Percentiles rank a stretch among this genome's conserved stretches.
Conservation (phyloP, 2,113 vertebrate species). For the Cryptomyrus ogoouensis region DNA sequence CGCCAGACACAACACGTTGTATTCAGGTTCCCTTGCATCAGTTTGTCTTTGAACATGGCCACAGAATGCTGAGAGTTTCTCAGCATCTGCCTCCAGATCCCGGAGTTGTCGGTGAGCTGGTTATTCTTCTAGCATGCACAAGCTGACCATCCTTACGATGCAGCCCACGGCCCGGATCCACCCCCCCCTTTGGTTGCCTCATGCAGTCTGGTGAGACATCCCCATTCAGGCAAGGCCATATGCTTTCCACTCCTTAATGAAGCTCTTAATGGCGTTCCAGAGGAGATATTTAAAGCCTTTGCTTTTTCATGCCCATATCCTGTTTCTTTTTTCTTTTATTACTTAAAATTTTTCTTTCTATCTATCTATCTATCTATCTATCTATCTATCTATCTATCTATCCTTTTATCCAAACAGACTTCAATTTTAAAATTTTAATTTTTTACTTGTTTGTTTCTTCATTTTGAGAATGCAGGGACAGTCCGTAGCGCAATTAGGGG, state of each 20-base stretch:
- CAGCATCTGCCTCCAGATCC: neutral
- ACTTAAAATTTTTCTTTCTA: neutral
- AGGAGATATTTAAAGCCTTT: neutral
- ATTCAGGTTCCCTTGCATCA: neutral
- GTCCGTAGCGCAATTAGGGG: neutral
- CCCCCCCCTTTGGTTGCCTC: neutral
- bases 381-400: too few relatives aligned
- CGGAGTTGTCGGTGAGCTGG: neutral
- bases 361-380: too few relatives aligned
- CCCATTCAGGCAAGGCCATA: neutral
- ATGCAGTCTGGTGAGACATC: neutral
- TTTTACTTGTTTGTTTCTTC: neutral
- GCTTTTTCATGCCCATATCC: neutral
- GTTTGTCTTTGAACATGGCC: neutral
- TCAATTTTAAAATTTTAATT: neutral
- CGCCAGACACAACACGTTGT: neutral
- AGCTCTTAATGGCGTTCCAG: neutral
- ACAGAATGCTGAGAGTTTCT: neutral
- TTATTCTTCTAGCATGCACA: neutral
- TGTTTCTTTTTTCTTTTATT: neutral
- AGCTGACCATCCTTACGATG: neutral
- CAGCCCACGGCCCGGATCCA: neutral
- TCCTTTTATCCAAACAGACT: neutral
- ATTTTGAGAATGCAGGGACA: neutral
- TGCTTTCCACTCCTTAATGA: neutral